Evolutionary conservation across 2,113 vertebrate species (phyloP).

Genomic region (Plestiodon gilberti): DNA sequence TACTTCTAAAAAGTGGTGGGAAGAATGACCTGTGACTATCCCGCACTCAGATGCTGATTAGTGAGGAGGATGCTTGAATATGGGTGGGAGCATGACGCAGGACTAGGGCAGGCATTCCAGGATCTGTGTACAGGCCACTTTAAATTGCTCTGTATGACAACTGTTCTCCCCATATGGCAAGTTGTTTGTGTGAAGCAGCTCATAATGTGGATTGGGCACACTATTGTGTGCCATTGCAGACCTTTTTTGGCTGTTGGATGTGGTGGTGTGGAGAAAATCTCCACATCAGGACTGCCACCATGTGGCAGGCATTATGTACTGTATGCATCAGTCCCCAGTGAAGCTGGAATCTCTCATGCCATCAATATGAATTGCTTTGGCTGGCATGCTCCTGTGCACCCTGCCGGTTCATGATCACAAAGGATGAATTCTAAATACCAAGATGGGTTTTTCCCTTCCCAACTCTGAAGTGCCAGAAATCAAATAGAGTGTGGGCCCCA

Average conservation of each 20-base stretch:
- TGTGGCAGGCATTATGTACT: neutral
- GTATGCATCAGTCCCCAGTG: neutral
- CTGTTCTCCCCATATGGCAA: neutral
- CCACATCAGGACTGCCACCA: neutral
- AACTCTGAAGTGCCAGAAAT: neutral
- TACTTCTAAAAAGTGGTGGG: neutral
- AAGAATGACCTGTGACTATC: neutral
- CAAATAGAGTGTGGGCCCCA: neutral
- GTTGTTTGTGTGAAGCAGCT: neutral
- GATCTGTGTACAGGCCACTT: neutral
- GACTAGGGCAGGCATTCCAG: neutral
- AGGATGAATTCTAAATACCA: neutral
- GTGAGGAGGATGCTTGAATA: neutral
- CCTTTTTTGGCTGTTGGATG: slow-evolving; percentile 1
- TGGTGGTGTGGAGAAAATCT: neutral
- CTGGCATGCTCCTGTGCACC: neutral
- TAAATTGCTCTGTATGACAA: neutral
- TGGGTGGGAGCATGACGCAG: neutral
- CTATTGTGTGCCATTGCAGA: neutral
- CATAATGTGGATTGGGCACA: neutral
- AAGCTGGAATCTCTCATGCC: neutral
- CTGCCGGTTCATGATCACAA: neutral
- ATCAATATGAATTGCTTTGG: neutral
- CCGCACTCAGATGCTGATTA: neutral
- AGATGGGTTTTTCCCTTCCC: too few relatives aligned